Percentiles rank a stretch among this genome's conserved stretches.
Evolutionary conservation across 2,888 invertebrate genomes (phyloP).

Genomic region (Morpho achilles): DNA sequence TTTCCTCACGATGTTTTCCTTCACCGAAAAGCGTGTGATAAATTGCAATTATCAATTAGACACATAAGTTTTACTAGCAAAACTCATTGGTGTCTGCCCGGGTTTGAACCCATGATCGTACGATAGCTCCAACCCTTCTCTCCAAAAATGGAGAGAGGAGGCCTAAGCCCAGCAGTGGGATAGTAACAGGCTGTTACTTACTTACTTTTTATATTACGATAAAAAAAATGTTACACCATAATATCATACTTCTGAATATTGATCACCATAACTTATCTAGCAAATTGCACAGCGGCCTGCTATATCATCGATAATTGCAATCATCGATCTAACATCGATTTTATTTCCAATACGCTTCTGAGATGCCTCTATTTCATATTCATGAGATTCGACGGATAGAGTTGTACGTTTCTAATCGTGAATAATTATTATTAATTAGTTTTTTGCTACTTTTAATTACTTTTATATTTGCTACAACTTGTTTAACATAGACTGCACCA

Average conservation of each 20-base stretch:
- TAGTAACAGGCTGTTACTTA: no score
- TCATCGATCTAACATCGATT: conserved; percentile 13
- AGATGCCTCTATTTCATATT: conserved; percentile 9
- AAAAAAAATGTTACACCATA: no score
- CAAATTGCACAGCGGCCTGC: conserved; percentile 10
- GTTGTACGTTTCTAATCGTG: conserved; percentile 7
- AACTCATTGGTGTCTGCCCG: no score
- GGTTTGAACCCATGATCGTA: no score
- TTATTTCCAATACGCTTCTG: conserved; percentile 10
- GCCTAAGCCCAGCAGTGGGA: no score
- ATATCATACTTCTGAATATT: conserved; percentile 1
- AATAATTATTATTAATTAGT: conserved; percentile 12
- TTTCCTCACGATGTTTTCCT: no score
- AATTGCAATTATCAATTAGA: no score
- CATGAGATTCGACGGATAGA: conserved; percentile 14
- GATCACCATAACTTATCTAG: conserved; percentile 10
- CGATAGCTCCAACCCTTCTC: no score
- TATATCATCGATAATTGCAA: conserved; percentile 12
- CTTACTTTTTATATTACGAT: no score
- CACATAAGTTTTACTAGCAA: no score
- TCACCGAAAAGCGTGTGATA: no score
- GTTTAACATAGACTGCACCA: conserved; percentile 1
- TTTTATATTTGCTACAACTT: conserved; percentile 7
- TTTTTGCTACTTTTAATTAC: conserved; percentile 9
- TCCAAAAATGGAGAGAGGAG: no score